Percentiles rank a stretch among this genome's conserved stretches.
Conservation (phyloP, 2,113 vertebrate species). For the Syngnathus floridae region DNA sequence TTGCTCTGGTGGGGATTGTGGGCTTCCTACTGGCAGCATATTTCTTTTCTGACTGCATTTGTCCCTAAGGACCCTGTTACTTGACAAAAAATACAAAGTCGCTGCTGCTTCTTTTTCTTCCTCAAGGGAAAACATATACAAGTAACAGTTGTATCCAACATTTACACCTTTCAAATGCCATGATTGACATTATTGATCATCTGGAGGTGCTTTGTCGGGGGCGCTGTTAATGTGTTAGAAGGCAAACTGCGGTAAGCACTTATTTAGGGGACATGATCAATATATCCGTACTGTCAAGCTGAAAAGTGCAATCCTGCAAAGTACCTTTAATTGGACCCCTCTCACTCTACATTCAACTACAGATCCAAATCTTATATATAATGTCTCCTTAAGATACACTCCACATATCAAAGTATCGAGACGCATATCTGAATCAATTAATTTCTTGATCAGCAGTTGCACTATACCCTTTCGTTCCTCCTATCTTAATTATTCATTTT, state of each 20-base stretch:
- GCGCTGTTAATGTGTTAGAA: too few species aligned
- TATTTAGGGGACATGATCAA: conserved; percentile 2
- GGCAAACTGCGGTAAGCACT: background rate
- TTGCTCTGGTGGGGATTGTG: conserved; percentile 37
- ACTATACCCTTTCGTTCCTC: background rate
- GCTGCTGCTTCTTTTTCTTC: conserved; percentile 33
- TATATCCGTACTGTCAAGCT: background rate
- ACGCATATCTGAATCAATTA: background rate
- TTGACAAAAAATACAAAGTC: conserved; percentile 46
- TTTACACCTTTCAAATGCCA: conserved; percentile 44
- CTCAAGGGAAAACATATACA: conserved; percentile 46
- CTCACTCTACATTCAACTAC: background rate
- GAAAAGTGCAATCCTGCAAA: conserved; percentile 1
- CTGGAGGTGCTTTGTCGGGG: conserved; percentile 3
- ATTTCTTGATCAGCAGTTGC: background rate
- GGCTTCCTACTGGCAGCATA: conserved; percentile 46
- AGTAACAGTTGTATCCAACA: conserved; percentile 52
- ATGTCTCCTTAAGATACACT: background rate
- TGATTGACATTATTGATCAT: conserved; percentile 44
- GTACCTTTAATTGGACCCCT: background rate
- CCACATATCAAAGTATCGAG: background rate
- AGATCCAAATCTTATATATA: background rate
- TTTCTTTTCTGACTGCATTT: conserved; percentile 54
- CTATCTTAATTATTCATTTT: too few species aligned
- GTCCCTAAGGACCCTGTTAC: conserved; percentile 64